Base-by-base conservation (phyloP, 2,113 vertebrate species). In the Rhagologus leucostigma region DNA sequence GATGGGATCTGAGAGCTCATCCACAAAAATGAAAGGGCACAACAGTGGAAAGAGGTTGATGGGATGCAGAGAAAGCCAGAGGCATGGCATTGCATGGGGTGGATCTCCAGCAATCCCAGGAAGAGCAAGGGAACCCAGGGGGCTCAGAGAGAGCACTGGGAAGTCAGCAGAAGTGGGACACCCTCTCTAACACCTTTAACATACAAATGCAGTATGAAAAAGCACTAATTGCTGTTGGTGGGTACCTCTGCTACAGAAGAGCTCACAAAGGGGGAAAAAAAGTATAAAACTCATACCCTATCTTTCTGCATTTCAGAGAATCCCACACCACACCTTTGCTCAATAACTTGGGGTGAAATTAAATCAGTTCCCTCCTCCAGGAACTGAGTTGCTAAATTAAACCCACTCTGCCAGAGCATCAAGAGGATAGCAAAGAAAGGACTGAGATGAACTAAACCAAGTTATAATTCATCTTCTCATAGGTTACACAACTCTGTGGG, bases 401-500 rank as follows among this genome's bases (percentile, higher is more conserved):
- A 79, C 41, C 24, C 53, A 49, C 41, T 88, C 70, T 83, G 88
- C 67, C 67, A 88, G 65, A 50, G n/a, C 88, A 69, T 62, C 35
- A 41, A 75, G 41, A 81, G 33, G 80, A 87, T 67, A 87, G 80
- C 49, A 74, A 73, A 82, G 56, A 91, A 87, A 70, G 10, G 62
- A 33, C 13, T 71, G 49, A 75, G 20, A n/a, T 14, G 27, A 93
- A 84, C 53, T 49, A 83, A 64, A 84, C 23, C 35, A 67, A 87
- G 21, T 35, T 84, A 53, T 56, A 93, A 93, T 75, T 76, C 60
- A 93, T 90, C 80, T 87, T 86, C 73, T 89, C 69, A 19, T 0
- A 49, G 62, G 88, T 97, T 96, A 95, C 2, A 2, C 90, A 96
- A 96, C 64, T 75, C 80, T 70, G 92, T 88, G 92, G 90, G 95